Conservation (phyloP, 2,113 vertebrate genomes). For the Calidris pugnax region DNA sequence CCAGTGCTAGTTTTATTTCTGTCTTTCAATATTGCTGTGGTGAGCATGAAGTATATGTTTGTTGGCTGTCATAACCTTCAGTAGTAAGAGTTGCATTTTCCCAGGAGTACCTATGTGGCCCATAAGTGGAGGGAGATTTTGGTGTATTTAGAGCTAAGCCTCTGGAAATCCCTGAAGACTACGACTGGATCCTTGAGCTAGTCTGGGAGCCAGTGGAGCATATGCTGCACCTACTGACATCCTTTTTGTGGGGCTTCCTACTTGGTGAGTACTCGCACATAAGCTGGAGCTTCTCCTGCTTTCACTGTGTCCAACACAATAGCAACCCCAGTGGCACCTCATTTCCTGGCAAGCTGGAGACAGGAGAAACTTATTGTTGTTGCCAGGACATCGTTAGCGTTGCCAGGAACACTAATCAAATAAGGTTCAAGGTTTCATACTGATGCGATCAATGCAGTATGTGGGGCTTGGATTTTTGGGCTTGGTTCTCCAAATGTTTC, state of each 20-base stretch:
- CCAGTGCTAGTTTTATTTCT: background rate
- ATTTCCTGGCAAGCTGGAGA: background rate
- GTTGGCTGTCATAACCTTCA: background rate
- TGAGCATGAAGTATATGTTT: background rate
- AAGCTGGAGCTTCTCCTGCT: background rate
- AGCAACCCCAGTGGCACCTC: background rate
- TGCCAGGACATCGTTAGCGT: background rate
- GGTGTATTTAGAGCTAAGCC: background rate
- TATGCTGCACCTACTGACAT: background rate
- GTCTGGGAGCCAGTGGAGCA: background rate
- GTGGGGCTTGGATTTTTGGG: background rate
- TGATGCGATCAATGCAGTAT: background rate
- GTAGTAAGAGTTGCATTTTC: background rate
- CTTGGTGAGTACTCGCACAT: rapidly evolving
- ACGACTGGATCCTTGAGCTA: background rate
- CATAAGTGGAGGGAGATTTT: background rate
- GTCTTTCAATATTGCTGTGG: background rate
- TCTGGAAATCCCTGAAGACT: background rate
- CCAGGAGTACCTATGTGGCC: background rate
- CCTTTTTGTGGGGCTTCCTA: background rate
- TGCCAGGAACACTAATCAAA: background rate
- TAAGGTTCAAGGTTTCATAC: background rate
- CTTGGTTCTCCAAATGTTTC: slow-evolving; percentile 9
- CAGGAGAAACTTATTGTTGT: background rate
- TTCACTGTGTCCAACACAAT: background rate